Base-by-base conservation (phyloP, 2,888 invertebrate genomes). In the Ceraclea dissimilis region DNA sequence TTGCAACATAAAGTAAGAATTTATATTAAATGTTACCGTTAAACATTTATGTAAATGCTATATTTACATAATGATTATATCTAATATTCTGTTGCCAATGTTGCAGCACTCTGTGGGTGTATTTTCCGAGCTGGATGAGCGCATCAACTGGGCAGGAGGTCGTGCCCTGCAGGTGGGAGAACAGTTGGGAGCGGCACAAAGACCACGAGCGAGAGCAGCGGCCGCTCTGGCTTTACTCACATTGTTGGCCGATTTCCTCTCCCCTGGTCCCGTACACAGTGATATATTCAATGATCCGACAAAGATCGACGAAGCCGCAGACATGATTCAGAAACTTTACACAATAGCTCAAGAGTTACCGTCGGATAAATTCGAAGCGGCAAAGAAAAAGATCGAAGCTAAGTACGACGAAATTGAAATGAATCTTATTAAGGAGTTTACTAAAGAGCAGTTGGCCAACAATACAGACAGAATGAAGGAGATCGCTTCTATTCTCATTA, bases 111-210 rank as follows among this genome's bases (percentile, higher is more conserved):
- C 93, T 50, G 89, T 93, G 46, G 86, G 86, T 63, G 86, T 91
- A 64, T 95, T 95, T 70, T 90, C 93, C 74, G 89, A 93, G 63
- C 71, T 98, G 52, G 98, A 98, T 71, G 93, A 93, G 66, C 87
- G 95, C 65, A 97, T 99, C 68, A 97, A 96, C 66, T 89, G 90
- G 56, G 98, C 99, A 47, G 97, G 98, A 0, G 95, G 95, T 0
- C 93, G 97, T 74, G 98, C 99, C 0, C 84, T 98, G 49, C 97
- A 98, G 73, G 81, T 99, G n/a, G 99, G 98, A 0, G 98, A 98
- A 73, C 98, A 99, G 69, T 76, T 99, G 47, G 98, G 99, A 66
- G 95, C 93, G 62, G 94, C 98, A 0, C 91, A 97, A 68, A 93
- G 91, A 0, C 98, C 98, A 0, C 76, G 99, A 56, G 89, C 95